phyloP scores from a whole-genome alignment of 1,140 invertebrate species.

The Rhagoletis zephyria region DNA sequence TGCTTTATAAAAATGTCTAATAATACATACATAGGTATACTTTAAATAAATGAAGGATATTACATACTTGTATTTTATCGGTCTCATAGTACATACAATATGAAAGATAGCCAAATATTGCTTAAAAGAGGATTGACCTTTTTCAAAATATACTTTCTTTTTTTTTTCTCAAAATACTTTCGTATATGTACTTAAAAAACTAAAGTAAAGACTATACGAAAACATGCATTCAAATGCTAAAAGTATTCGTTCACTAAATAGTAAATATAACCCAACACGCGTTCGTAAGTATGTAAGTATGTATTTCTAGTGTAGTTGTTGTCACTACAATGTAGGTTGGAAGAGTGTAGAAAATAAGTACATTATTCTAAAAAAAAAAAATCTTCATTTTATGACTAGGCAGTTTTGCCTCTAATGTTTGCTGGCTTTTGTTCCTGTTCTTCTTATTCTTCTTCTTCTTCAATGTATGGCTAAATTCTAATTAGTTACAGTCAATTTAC shows the following conservation, averaged over 20 bases:
- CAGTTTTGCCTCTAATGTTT: background rate
- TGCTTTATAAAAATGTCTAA: constrained; percentile 46
- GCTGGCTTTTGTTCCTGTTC: background rate
- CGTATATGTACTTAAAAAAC: background rate
- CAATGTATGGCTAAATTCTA: constrained; percentile 23
- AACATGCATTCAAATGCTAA: constrained; percentile 30
- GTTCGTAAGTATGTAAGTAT: background rate
- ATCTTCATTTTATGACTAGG: constrained; percentile 25
- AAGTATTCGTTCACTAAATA: constrained; percentile 24
- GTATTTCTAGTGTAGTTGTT: constrained; percentile 10
- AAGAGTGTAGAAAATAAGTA: constrained; percentile 28
- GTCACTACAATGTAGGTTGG: constrained; percentile 16
- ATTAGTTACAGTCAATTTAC: constrained; percentile 39
- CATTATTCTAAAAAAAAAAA: constrained; percentile 20
- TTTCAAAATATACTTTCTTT: no score
- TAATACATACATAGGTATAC: constrained; percentile 26
- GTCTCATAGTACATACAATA: background rate
- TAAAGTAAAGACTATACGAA: constrained; percentile 26
- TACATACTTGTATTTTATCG: constrained; percentile 15
- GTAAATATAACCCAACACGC: background rate
- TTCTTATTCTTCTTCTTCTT: background rate
- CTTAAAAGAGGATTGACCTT: constrained; percentile 14
- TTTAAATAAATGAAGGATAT: constrained; percentile 11
- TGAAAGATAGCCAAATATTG: constrained; percentile 11
- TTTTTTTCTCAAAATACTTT: constrained; percentile 6